Base-by-base conservation (phyloP, 1,140 invertebrate genomes). In the Calephelis virginiensis region DNA sequence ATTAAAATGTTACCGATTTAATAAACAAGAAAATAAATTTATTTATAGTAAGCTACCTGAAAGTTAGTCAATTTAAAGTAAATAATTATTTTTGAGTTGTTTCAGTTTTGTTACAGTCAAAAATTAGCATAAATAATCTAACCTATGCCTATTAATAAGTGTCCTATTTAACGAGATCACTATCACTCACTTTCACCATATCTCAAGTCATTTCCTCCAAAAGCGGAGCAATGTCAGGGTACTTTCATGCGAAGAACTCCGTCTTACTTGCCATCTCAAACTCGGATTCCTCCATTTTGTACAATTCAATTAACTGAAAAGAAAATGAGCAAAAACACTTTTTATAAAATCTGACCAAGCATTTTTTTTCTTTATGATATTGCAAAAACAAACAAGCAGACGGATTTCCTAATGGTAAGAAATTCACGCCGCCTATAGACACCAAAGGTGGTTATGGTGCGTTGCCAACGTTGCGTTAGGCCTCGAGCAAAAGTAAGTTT, bases 251-350 rank as follows among this genome's bases (percentile, higher is more conserved):
- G 92, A 97, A 98, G 90, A 97, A 98, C 87, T 98, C 97, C 71
- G 94, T 94, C 92, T 98, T 98, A 77, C 95, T 95, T 78, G 96
- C 95, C 92, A 98, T 93, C 80, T 98, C 96, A 85, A 97, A 97
- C 80, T 98, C 97, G 72, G 97, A 94, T 88, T 98, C 97, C 91
- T 97, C 97, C 92, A 97, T 97, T 92, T 98, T 97, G 93, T 98
- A 98, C 93, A 98, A 96, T 88, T 99, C 97, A 89, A 98, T 94
- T 76, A 97, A 94, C 97, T 98, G 93, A 60, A 94, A 94, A 80
- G 9, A 56, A 65, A 48, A 8, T 9, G 5, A 14, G 10, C 9
- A 45, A 62, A 9, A n/a, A 8, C 6, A 13, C 1, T 8, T n/a
- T 49, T 43, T 43, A 43, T 6, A 9, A 43, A 43, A 7, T 43